phyloP scores from a whole-genome alignment of 2,888 invertebrate genomes.

The Eretmocerus hayati region DNA sequence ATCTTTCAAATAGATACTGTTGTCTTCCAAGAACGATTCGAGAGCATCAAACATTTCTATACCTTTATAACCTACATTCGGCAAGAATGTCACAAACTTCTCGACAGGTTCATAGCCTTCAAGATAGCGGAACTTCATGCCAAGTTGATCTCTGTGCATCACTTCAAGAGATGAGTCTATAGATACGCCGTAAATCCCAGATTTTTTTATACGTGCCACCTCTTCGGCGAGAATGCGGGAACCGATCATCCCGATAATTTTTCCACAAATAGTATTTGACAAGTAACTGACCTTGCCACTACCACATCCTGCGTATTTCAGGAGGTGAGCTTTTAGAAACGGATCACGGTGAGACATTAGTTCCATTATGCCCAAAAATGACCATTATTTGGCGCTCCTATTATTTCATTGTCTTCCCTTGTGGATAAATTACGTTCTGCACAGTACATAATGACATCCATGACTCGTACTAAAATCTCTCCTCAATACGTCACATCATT shows the following conservation, averaged over 20 bases:
- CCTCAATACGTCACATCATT: conserved; percentile 19
- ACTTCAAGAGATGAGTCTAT: not conserved
- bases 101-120: conserved; percentile 10
- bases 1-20: too few relatives aligned
- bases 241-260: not conserved
- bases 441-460: conserved; percentile 17
- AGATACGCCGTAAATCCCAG: not conserved
- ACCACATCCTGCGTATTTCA: conserved; percentile 10
- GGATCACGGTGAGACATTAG: too few relatives aligned
- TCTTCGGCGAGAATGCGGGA: not conserved
- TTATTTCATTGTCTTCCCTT: conserved; percentile 21
- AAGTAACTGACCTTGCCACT: conserved; percentile 6
- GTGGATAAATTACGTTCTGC: conserved; percentile 23
- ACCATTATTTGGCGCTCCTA: conserved; percentile 17
- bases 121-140: conserved; percentile 17
- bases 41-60: not conserved
- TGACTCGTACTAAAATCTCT: conserved; percentile 17
- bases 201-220: not conserved
- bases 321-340: conserved; percentile 14
- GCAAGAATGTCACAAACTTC: conserved; percentile 10
- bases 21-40: too few relatives aligned
- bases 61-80: conserved; percentile 8
- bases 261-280: not conserved
- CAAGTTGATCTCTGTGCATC: conserved; percentile 22
- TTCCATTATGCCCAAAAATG: conserved; percentile 20